Evolutionary conservation across 2,113 vertebrate species (phyloP).

Genomic region (Myrmecobius fasciatus): DNA sequence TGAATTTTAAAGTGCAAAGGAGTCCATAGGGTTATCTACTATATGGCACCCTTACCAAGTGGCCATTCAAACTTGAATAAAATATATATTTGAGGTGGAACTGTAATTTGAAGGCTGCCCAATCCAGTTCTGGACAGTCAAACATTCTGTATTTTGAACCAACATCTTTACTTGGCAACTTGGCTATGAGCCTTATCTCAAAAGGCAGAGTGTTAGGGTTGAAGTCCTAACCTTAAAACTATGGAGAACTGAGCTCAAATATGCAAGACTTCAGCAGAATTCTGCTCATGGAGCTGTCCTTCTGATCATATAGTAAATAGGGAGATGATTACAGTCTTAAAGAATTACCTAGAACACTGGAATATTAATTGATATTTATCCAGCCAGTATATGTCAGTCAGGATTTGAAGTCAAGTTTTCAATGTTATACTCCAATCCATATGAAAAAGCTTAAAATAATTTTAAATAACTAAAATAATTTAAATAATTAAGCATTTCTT

Average conservation of each 20-base stretch:
- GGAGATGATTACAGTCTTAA: neutral
- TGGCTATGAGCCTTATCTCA: neutral
- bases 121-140: neutral
- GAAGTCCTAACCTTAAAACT: neutral
- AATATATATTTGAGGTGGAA: neutral
- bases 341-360: neutral
- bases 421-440: neutral
- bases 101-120: neutral
- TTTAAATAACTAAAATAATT: neutral
- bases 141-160: neutral
- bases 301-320: neutral
- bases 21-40: neutral
- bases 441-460: neutral
- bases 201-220: neutral
- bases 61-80: neutral
- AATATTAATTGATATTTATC: neutral
- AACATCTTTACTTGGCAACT: neutral
- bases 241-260: neutral
- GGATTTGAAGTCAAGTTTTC: neutral
- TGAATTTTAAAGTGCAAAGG: neutral
- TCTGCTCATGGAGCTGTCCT: neutral
- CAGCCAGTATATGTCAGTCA: neutral
- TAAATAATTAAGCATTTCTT: neutral
- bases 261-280: neutral
- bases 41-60: neutral